A percentile compares a stretch with the other conserved stretches of the same genome.
These are phyloP conservation scores for Otolemur crassicaudatus DNA, from an alignment of 2,797 vertebrate genomes.

Conservation along the genomic window DNA sequence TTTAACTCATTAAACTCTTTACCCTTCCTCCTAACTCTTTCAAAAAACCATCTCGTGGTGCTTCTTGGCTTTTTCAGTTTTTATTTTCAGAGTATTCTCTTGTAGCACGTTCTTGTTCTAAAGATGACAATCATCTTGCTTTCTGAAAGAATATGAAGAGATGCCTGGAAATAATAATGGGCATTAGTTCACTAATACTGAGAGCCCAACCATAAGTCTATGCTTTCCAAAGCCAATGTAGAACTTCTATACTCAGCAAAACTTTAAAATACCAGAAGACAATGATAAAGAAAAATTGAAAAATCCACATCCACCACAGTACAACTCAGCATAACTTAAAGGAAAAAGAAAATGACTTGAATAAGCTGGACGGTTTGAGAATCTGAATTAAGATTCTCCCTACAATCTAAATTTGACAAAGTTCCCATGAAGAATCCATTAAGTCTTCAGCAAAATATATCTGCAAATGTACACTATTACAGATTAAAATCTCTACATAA, in stretches of 20 bases:
- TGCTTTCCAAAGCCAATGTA: constrained; percentile 13
- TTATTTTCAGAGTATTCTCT: constrained; percentile 6
- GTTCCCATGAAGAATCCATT: constrained; percentile 12
- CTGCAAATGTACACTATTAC: not conserved
- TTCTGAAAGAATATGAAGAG: constrained; percentile 30
- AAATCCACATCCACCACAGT: not conserved
- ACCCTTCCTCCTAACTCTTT: not conserved
- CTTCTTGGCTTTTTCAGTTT: not conserved
- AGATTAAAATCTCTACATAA: constrained; percentile 36
- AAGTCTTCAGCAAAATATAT: constrained; percentile 18
- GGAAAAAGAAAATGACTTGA: constrained; percentile 15
- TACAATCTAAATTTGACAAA: constrained; percentile 36
- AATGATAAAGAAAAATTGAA: not conserved
- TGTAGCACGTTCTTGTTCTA: constrained; percentile 38
- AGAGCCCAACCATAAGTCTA: not conserved
- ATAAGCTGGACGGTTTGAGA: constrained; percentile 36
- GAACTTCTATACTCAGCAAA: not conserved
- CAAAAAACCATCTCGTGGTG: not conserved
- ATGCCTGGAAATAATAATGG: not conserved
- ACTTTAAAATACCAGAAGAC: constrained; percentile 18
- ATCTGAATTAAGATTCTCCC: not conserved
- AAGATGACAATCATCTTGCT: constrained; percentile 8
- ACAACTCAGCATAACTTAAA: constrained; percentile 35
- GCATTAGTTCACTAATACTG: not conserved
- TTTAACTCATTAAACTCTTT: constrained; percentile 23